These are phyloP conservation scores for Corythornis vintsioides DNA, from an alignment of 2,113 vertebrate genomes.

Conservation along the genomic window DNA sequence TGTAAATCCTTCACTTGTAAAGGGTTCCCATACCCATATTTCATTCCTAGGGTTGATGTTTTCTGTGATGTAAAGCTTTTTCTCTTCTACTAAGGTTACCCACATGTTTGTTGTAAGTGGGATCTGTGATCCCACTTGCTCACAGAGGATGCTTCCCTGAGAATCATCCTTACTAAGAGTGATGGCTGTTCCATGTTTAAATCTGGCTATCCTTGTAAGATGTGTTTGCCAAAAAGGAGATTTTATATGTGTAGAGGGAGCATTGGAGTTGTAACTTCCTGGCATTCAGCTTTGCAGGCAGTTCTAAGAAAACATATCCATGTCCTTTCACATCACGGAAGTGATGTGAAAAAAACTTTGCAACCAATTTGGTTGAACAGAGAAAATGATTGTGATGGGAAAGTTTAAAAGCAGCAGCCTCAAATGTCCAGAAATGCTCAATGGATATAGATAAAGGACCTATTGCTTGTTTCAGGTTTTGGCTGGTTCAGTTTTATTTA, in stretches of 20 bases:
- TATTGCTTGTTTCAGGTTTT: background rate
- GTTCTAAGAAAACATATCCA: conserved; percentile 19
- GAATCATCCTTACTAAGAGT: background rate
- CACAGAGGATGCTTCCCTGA: background rate
- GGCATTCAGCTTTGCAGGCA: conserved; percentile 18
- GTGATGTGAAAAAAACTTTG: conserved; percentile 38
- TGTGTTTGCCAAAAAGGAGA: conserved; percentile 24
- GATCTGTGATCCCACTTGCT: conserved; percentile 3
- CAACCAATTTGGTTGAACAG: background rate
- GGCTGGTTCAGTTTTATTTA: fast-evolving
- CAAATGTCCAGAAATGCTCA: background rate
- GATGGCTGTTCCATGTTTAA: background rate
- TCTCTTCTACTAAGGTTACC: background rate
- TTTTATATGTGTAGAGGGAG: conserved; percentile 50
- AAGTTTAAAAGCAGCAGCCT: background rate
- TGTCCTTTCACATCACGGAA: background rate
- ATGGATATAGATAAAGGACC: background rate
- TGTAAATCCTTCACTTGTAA: conserved; percentile 48
- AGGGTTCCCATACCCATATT: background rate
- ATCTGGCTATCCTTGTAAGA: conserved; percentile 4
- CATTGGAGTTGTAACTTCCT: background rate
- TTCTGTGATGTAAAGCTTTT: conserved; percentile 17
- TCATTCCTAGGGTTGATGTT: conserved; percentile 5
- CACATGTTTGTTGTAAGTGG: background rate
- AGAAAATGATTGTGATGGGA: background rate